Base-by-base conservation (phyloP, 2,113 vertebrate species). In the Campylomormyrus tamandua region DNA sequence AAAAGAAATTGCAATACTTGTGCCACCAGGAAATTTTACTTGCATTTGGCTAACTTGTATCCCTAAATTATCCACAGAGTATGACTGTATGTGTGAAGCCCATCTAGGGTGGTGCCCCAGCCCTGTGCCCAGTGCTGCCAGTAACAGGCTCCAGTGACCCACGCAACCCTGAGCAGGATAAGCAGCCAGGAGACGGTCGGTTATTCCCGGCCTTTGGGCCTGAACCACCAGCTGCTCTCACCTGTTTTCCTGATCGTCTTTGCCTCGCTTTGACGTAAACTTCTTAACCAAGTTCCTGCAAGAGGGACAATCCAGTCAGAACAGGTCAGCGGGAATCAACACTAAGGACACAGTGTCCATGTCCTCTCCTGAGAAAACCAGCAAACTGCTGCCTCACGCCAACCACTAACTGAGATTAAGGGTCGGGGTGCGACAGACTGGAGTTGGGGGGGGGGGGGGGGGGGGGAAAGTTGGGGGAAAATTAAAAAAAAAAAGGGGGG, bases 211-310 rank as follows among this genome's bases (percentile, higher is more conserved):
- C 42, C 85, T 80, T 74, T 85, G 42, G n/a, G 13, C 21, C 6
- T 15, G 27, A 58, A 27, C 49, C 49, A 45, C 4, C 1, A 15
- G 70, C 19, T 42, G 3, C 2, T 19, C 90, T 97, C 95, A 97
- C 97, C 97, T 97, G 96, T 95, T 95, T 53, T 98, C 97, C 2
- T 95, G 97, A 74, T 98, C 97, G 93, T 98, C 97, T 94, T 97
- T 97, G 90, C 95, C 95, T 93, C 96, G 95, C 93, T 98, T 98
- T 42, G 96, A 94, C 90, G 96, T 96, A 70, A 97, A 97, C 91
- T 98, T 98, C 94, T 98, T 98, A 53, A 96, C 97, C 90, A 98
- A 94, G 93, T 95, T 97, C 94, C 97, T 98, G 94, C 74, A 77
- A 88, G 66, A 62, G 2, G 21, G 1, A 92, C 86, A 70, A n/a